Conservation (phyloP, 2,113 vertebrate genomes). For the Odobenus rosmarus region DNA sequence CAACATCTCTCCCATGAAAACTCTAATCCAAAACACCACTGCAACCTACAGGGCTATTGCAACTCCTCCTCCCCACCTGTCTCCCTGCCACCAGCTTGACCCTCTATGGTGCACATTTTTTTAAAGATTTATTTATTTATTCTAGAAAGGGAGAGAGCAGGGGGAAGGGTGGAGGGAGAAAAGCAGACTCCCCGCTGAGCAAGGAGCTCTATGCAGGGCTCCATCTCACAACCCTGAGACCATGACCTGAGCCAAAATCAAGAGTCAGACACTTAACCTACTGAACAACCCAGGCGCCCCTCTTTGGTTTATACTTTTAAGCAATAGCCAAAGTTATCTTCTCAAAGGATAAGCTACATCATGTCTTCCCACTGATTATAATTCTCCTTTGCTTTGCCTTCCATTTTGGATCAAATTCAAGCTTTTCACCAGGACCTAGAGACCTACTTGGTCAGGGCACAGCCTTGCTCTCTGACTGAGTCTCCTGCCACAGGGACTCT, state of each 20-base stretch:
- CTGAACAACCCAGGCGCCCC: no score
- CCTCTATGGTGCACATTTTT: background rate
- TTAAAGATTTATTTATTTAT: no score
- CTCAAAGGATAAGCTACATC: background rate
- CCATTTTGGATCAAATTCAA: background rate
- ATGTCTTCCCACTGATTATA: background rate
- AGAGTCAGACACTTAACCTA: no score
- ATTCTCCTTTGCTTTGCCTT: background rate
- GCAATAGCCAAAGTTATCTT: background rate
- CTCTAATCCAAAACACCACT: background rate
- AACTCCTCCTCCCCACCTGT: background rate
- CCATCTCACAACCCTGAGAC: no score
- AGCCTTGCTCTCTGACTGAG: background rate
- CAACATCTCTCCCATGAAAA: background rate
- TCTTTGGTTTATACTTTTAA: background rate
- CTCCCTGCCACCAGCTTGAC: background rate
- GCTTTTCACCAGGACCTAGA: background rate
- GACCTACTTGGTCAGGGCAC: background rate
- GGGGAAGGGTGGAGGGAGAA: no score
- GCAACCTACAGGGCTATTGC: background rate
- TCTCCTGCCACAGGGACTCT: background rate
- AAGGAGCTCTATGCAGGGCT: no score
- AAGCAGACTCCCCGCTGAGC: no score
- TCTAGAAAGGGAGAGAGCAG: no score
- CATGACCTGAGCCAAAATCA: no score